Base-by-base conservation (phyloP, 2,797 vertebrate species). In the Leptodactylus fallax region DNA sequence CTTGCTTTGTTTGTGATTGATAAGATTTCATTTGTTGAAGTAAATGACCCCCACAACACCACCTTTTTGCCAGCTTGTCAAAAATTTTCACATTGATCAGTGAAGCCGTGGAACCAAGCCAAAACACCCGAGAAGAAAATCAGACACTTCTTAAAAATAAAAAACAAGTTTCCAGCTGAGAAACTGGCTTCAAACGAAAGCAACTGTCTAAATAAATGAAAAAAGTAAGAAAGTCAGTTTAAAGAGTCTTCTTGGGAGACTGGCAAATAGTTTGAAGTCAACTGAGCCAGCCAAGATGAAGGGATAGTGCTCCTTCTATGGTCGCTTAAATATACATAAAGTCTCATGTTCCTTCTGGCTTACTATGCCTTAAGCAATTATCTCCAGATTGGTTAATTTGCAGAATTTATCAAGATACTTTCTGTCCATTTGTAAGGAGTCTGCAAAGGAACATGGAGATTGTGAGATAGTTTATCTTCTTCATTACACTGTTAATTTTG, bases 101-200 rank as follows among this genome's bases (percentile, higher is more conserved):
- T 3, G 51, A 45, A 76, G 36, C 79, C 77, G 55, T 72, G 88
- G 51, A 86, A 53, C 23, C 56, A 74, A 58, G 61, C 84, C 80
- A 83, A 81, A 69, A n/a, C 60, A 21, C 79, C 65, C 61, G 72
- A 81, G 49, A 65, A 49, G 67, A 47, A 3, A 47, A 49, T 49
- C 58, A 6, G 6, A 58, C 67, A 49, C 6, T 61, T 17, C 58
- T 21, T 67, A 81, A 91, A 92, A 90, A 89, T 86, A 89, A 92
- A 80, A 88, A 90, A 90, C 25, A 89, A 60, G 51, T 83, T 87
- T 90, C 87, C 90, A 91, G 90, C 90, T 90, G 90, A 80, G 89
- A 89, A 90, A 91, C 91, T 63, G 0, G 90, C 92, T 92, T 92
- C 91, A 92, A 91, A 92, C 19, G 90, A 47, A 23, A 90, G 60